Percentiles rank a stretch among this genome's conserved stretches.
These are phyloP conservation scores for Tachina grossa DNA, from an alignment of 2,888 invertebrate genomes.

Conservation along the genomic window DNA sequence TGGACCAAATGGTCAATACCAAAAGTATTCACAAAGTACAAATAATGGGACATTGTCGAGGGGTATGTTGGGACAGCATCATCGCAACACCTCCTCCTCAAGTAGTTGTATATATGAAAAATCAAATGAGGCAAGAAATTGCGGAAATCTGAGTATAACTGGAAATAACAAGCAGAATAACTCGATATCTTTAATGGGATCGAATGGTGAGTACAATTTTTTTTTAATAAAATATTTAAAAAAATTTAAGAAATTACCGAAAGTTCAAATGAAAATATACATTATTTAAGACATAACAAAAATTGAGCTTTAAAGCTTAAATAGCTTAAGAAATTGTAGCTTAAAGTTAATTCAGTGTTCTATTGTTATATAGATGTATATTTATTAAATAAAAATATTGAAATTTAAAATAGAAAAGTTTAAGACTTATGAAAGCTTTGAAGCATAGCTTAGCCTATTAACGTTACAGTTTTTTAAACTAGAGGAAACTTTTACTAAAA, in stretches of 20 bases:
- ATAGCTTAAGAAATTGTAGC: no score
- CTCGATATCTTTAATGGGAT: conserved; percentile 73
- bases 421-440: not conserved
- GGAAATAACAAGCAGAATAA: conserved; percentile 46
- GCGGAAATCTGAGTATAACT: conserved; percentile 53
- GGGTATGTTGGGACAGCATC: conserved; percentile 64
- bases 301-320: no score
- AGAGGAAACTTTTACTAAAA: no score
- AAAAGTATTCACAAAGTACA: conserved; percentile 74
- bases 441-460: no score
- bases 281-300: no score
- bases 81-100: conserved; percentile 74
- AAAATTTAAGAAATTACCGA: no score
- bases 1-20: conserved; percentile 76
- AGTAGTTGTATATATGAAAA: conserved; percentile 77
- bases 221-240: not conserved
- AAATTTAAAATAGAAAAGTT: not conserved
- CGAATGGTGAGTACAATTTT: conserved; percentile 76
- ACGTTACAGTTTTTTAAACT: no score
- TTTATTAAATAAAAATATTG: no score
- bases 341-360: no score
- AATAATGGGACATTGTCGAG: conserved; percentile 57
- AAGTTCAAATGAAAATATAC: no score
- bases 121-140: conserved; percentile 35
- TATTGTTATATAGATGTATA: no score